Conservation (phyloP, 2,888 invertebrate genomes). For the Elysia crispata region DNA sequence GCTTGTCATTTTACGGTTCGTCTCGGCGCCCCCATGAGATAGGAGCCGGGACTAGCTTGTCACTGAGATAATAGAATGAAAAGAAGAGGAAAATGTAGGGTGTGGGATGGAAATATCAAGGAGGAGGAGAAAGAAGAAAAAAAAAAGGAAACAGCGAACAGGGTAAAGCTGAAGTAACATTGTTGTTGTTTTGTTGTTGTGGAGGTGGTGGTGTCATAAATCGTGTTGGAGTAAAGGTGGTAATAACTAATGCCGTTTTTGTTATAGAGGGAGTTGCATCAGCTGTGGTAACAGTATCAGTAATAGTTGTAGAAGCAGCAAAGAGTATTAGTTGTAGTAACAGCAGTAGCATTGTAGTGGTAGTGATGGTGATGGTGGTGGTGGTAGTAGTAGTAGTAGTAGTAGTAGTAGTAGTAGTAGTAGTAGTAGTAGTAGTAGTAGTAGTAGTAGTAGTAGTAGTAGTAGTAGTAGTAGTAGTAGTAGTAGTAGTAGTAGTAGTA, state of each 20-base stretch:
- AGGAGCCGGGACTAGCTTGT: no score
- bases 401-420: constrained; percentile 3
- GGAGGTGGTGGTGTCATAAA: background rate
- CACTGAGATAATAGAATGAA: no score
- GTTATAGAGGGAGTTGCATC: background rate
- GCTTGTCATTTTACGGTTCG: no score
- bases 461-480: background rate
- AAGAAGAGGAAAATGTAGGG: background rate
- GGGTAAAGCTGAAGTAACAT: no score
- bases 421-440: constrained; percentile 15
- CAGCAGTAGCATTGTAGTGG: background rate
- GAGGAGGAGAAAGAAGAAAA: background rate
- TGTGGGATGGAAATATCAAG: no score
- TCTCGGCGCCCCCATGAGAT: no score
- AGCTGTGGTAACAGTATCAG: constrained; percentile 29
- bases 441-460: constrained; percentile 9
- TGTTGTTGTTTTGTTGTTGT: background rate
- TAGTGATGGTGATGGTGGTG: background rate
- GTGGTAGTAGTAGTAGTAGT: background rate
- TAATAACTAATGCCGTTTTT: background rate
- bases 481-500: background rate
- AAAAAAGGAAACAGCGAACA: background rate
- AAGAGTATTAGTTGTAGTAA: constrained; percentile 28
- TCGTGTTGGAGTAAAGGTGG: background rate
- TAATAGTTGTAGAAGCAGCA: constrained; percentile 36